These are phyloP conservation scores for Chionis minor DNA, from an alignment of 2,113 vertebrate genomes.

Conservation along the genomic window DNA sequence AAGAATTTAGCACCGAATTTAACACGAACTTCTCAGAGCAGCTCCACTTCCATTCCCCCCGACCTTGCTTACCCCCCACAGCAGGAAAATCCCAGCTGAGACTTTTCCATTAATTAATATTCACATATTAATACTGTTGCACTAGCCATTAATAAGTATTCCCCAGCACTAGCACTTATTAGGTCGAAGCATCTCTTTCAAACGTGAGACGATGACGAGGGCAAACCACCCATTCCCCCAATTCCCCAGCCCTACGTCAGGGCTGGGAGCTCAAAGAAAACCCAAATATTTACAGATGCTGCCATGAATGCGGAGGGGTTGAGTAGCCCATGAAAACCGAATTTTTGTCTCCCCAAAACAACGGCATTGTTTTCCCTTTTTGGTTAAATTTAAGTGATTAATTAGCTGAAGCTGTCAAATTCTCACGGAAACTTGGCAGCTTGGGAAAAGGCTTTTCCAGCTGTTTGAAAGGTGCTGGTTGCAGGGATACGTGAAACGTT, in stretches of 20 bases:
- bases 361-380: conserved; percentile 23
- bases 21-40: neutral
- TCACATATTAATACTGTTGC: fast-evolving
- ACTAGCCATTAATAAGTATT: neutral
- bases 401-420: neutral
- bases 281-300: neutral
- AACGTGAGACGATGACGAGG: fast-evolving
- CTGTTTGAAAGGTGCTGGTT: neutral
- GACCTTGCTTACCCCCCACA: neutral
- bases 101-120: neutral
- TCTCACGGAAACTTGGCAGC: conserved; percentile 26
- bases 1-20: neutral
- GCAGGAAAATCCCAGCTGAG: neutral
- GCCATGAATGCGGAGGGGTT: neutral
- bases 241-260: neutral
- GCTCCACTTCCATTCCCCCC: too few relatives aligned
- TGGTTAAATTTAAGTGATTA: neutral
- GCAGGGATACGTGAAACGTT: neutral
- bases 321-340: neutral
- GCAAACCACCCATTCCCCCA: neutral
- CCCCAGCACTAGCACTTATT: fast-evolving
- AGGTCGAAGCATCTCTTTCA: neutral
- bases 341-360: neutral
- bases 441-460: neutral
- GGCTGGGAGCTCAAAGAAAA: neutral